Percentiles rank a stretch among this genome's conserved stretches.
These are phyloP conservation scores for Ruditapes philippinarum DNA, from an alignment of 1,140 invertebrate species.

Conservation along the genomic window DNA sequence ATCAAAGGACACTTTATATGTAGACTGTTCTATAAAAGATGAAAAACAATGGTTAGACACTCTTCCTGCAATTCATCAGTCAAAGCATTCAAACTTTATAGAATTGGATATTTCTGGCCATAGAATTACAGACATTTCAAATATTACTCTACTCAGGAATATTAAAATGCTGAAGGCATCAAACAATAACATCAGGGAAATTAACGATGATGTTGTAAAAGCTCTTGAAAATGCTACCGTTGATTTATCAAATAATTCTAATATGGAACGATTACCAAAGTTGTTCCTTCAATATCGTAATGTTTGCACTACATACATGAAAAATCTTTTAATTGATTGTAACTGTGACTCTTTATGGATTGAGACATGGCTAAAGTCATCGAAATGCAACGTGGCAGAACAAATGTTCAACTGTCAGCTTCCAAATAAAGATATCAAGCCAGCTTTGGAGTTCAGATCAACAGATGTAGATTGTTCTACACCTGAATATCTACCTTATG, in stretches of 20 bases:
- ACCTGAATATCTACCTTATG: neutral
- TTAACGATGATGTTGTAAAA: neutral
- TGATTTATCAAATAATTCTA: neutral
- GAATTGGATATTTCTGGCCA: neutral
- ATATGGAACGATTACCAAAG: neutral
- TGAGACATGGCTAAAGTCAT: no score
- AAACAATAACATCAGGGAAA: neutral
- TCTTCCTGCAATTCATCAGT: no score
- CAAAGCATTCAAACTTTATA: neutral
- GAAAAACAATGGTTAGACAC: neutral
- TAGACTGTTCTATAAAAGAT: neutral
- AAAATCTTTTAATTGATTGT: neutral
- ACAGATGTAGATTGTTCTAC: neutral
- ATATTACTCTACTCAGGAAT: neutral
- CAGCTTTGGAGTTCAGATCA: neutral
- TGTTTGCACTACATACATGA: neutral
- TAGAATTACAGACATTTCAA: neutral
- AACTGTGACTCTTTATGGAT: conserved; percentile 12
- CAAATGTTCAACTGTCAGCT: neutral
- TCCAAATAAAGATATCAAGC: neutral
- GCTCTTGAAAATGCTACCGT: neutral
- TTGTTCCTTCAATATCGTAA: neutral
- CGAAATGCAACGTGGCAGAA: neutral
- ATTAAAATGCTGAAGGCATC: neutral
- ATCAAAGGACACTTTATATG: conserved; percentile 8